Percentiles rank a stretch among this genome's conserved stretches.
phyloP scores from a whole-genome alignment of 2,113 vertebrate genomes.

The Tetrax tetrax region DNA sequence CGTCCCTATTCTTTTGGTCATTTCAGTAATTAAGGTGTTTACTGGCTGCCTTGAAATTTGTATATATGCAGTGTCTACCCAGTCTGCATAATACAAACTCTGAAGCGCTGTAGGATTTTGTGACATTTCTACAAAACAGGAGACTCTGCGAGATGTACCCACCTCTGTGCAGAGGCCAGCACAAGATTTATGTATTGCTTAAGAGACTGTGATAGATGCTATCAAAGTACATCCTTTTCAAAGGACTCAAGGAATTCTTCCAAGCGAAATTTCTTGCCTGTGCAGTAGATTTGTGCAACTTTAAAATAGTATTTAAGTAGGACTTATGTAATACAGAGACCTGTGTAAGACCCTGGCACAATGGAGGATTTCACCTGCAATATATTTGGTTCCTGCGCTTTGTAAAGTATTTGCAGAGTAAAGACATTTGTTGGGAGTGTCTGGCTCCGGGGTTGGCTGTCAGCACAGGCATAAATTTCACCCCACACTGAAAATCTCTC shows the following conservation, averaged over 20 bases:
- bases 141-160: not conserved
- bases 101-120: not conserved
- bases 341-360: conserved; percentile 40
- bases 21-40: not conserved
- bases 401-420: conserved; percentile 8
- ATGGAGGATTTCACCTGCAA: conserved; percentile 24
- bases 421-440: conserved; percentile 15
- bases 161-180: conserved; percentile 8
- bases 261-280: conserved; percentile 15
- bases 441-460: not conserved
- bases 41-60: not conserved
- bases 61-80: not conserved
- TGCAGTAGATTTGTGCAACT: conserved; percentile 35
- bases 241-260: conserved; percentile 31
- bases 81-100: not conserved
- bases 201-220: conserved; percentile 37
- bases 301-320: conserved; percentile 32
- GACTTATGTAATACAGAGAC: conserved; percentile 29
- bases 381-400: conserved; percentile 39
- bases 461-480: not conserved
- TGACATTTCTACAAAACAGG: not conserved
- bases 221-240: conserved; percentile 25
- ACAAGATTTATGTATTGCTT: conserved; percentile 43
- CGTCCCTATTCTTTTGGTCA: not conserved
- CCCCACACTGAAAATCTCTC: not conserved